Base-by-base conservation (phyloP, 2,888 invertebrate genomes). In the Quadroppia sp. region DNA sequence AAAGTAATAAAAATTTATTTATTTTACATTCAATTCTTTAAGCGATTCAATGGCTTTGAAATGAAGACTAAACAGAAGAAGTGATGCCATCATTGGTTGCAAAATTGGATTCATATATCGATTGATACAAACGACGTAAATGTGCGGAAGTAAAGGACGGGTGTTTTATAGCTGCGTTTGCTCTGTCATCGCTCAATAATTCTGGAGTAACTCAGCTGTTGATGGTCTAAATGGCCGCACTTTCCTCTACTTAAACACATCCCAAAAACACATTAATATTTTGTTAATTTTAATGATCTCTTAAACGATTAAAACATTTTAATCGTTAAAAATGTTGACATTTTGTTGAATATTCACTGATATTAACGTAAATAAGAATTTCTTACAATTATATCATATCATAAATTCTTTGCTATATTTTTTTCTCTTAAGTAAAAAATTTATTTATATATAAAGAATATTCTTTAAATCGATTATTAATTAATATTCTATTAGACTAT, bases 221-320 rank as follows among this genome's bases (percentile, higher is more conserved):
- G 64, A 64, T 64, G 64, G 64, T 64, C 64, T 64, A 64, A 64
- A 64, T 64, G 64, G 64, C 64, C 64, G 64, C 64, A 2, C 30
- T 28, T 32, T 20, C 40, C 30, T 2, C 17, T 36, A 64, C 64
- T 64, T 36, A 64, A n/a, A 36, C 32, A 20, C 64, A 64, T 64
- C 64, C 20, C 30, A 64, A n/a, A 20, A 32, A 2, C 36, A n/a
- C 36, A 20, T 20, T 9, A 64, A 36, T 36, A 36, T 11, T 64
- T 64, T n/a, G n/a, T 64, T 64, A 17, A 64, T 64, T 64, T 2
- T n/a, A n/a, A n/a, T 36, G 7, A 28, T 59, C 59, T 25, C 13
- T 20, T 4, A 20, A 30, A 15, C 15, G 4, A 30, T n/a, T 30
- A 25, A 28, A 20, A 28, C 9, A 28, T 6, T 59, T 23, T 53